Percentiles rank a stretch among this genome's conserved stretches.
Evolutionary conservation across 1,140 invertebrate species (phyloP).

Genomic region (Drosophila funebris): DNA sequence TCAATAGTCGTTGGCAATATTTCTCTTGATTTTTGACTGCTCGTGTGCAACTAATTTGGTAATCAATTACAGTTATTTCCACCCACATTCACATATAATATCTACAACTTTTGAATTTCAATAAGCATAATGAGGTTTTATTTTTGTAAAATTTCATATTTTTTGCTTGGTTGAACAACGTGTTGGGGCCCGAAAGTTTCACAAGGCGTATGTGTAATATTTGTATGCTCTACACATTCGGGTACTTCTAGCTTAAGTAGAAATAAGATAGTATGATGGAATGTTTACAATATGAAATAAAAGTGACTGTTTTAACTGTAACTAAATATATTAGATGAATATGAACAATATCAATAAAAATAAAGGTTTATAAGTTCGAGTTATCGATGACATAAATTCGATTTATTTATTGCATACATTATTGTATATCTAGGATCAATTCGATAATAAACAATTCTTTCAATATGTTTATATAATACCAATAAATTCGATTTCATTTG

Average conservation of each 20-base stretch:
- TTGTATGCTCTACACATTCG: background rate
- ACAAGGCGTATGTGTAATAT: conserved; percentile 11
- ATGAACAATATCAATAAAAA: too few relatives aligned
- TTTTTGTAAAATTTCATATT: conserved; percentile 1
- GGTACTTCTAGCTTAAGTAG: background rate
- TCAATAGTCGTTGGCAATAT: conserved; percentile 25
- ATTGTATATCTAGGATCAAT: too few relatives aligned
- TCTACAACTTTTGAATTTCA: conserved; percentile 42
- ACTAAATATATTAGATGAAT: too few relatives aligned
- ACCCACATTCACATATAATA: conserved; percentile 3
- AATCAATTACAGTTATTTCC: conserved; percentile 58
- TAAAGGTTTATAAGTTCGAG: too few relatives aligned
- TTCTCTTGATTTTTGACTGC: conserved; percentile 31
- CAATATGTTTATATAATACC: too few relatives aligned
- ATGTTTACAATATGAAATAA: too few relatives aligned
- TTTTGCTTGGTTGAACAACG: conserved; percentile 7
- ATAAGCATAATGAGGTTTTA: conserved; percentile 28
- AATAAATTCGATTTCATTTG: too few relatives aligned
- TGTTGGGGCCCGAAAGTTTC: background rate
- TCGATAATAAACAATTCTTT: too few relatives aligned
- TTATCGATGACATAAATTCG: too few relatives aligned
- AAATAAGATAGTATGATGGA: too few relatives aligned
- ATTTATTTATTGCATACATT: too few relatives aligned
- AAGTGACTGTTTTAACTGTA: too few relatives aligned
- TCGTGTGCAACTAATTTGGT: conserved; percentile 59